Percentiles rank a stretch among this genome's conserved stretches.
These are phyloP conservation scores for Poecilia latipinna DNA, from an alignment of 2,113 vertebrate species.

Conservation along the genomic window DNA sequence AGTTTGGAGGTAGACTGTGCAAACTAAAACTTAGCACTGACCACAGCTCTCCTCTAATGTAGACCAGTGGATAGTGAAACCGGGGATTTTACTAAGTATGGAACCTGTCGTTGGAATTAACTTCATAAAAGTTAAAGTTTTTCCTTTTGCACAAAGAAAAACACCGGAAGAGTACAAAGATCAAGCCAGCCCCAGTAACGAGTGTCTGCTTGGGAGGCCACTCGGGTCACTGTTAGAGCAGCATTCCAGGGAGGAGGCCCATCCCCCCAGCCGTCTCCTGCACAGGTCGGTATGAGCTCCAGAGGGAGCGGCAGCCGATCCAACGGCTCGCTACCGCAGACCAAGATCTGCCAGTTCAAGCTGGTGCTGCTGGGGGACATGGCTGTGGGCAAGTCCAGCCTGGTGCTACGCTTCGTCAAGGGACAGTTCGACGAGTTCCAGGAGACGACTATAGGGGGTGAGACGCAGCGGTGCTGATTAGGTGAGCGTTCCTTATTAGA, in stretches of 20 bases:
- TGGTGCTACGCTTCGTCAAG: constrained; percentile 87
- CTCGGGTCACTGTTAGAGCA: constrained; percentile 14
- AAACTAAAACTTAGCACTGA: too few relatives aligned
- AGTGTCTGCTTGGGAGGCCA: background rate
- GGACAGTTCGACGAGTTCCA: constrained; percentile 88
- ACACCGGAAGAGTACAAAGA: constrained; percentile 6
- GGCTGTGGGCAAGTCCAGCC: constrained; percentile 87
- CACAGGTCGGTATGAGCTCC: constrained; percentile 77
- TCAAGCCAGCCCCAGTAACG: background rate
- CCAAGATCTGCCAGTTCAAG: constrained; percentile 89
- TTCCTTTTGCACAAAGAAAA: background rate
- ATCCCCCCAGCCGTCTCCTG: constrained; percentile 33
- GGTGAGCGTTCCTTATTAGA: background rate
- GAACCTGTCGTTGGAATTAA: background rate
- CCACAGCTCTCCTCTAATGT: too few relatives aligned
- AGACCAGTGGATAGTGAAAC: too few relatives aligned
- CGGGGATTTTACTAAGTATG: background rate
- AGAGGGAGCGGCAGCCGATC: constrained; percentile 79
- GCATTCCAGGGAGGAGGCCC: constrained; percentile 52
- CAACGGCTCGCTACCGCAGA: constrained; percentile 81
- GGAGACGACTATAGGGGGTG: constrained; percentile 88
- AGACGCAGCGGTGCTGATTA: constrained; percentile 4
- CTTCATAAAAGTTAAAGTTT: background rate
- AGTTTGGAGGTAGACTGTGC: background rate
- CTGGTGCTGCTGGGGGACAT: constrained; percentile 86